Evolutionary conservation across 2,888 invertebrate genomes (phyloP).

Genomic region (Mimachlamys varia): DNA sequence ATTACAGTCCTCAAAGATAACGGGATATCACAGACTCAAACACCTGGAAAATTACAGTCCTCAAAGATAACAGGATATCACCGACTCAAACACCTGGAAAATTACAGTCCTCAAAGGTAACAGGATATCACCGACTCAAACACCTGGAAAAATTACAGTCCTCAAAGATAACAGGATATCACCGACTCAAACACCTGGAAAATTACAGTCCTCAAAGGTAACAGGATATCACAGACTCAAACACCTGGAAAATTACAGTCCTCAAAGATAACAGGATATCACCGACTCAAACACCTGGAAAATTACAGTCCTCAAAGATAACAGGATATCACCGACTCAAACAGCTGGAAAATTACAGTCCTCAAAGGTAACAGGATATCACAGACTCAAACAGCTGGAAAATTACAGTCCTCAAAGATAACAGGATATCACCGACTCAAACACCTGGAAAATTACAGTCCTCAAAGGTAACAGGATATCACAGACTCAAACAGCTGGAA

Average conservation of each 20-base stretch:
- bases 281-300: neutral
- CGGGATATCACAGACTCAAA: neutral
- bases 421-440: constrained; percentile 91
- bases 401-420: too few species aligned
- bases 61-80: neutral
- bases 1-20: neutral
- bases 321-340: neutral
- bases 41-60: neutral
- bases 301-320: neutral
- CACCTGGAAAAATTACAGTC: neutral
- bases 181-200: too few species aligned
- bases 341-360: neutral
- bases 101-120: neutral
- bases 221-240: neutral
- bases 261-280: neutral
- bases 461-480: neutral
- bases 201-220: neutral
- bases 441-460: constrained; percentile 5
- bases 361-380: too few species aligned
- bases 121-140: neutral
- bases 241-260: neutral
- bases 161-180: too few species aligned
- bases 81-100: neutral
- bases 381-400: too few species aligned
- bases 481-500: constrained; percentile 13